Conservation (phyloP, 2,797 vertebrate species). For the Sphaeramia orbicularis region DNA sequence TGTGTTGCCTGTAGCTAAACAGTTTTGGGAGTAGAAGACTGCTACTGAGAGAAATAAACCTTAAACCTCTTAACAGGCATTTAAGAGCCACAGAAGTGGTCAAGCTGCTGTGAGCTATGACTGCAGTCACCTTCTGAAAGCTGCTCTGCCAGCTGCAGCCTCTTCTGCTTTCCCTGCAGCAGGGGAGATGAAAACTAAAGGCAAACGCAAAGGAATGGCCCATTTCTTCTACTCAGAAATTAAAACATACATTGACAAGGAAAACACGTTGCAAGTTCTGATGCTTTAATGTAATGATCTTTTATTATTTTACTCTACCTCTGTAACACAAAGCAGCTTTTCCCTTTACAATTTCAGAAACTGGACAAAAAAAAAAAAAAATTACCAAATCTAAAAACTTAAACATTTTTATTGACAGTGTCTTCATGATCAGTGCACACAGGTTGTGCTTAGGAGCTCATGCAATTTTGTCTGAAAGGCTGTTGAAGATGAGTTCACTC, state of each 20-base stretch:
- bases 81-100: constrained; percentile 52
- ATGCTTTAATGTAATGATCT: no score
- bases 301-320: no score
- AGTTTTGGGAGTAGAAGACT: constrained; percentile 7
- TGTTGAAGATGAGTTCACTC: no score
- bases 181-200: constrained; percentile 15
- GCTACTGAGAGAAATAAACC: constrained; percentile 10
- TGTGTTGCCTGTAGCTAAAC: constrained; percentile 5
- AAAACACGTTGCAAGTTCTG: not conserved
- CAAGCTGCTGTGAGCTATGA: constrained; percentile 63
- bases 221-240: constrained; percentile 6
- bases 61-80: constrained; percentile 31
- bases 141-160: constrained; percentile 64
- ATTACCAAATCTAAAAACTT: no score
- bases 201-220: constrained; percentile 10
- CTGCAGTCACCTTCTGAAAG: constrained; percentile 72
- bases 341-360: no score
- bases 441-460: no score
- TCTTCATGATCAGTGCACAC: no score
- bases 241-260: not conserved
- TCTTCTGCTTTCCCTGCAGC: constrained; percentile 42
- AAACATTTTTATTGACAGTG: no score
- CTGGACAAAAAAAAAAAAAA: no score
- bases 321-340: no score
- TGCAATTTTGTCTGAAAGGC: no score